Base-by-base conservation (phyloP, 92 coral and sea anemone species). In the Actinernus sp. region DNA sequence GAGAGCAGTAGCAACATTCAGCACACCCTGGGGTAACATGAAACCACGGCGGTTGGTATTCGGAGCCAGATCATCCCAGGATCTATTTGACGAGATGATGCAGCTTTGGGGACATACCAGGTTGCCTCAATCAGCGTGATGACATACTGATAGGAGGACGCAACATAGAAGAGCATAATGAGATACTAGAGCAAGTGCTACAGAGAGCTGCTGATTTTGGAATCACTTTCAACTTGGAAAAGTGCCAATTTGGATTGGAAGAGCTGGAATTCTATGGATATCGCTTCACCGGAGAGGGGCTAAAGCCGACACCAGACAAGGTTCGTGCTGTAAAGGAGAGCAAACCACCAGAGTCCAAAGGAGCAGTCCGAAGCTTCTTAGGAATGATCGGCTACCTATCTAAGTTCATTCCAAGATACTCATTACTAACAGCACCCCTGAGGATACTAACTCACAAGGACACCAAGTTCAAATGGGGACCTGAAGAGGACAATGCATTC, bases 41-140 rank as follows among this genome's bases (percentile, higher is more conserved):
- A 65, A 74, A 72, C 86, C 79, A 34, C 79, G 80, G 46, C 69
- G 84, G 3, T 61, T 80, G 45, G 64, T 80, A 26, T 88, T 88
- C 36, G 86, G 86, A 10, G 86, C 83, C 13, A 86, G 73, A 39
- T 58, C 93, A 38, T 81, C 78, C 11, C 91, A 87, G 68, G 93
- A 85, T 64, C 73, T 85, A 34, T 85, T 79, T 56, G 83, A 85
- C 56, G 77, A 85, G 65, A 78, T 87, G 9, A 73, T 79, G 76
- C 72, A 65, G 53, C 58, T 83, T 76, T 56, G 86, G 71, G 31
- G 73, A 82, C 55, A 74, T 74, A 9, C 90, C 81, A 11, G 45
- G 74, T 34, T 76, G 85, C 44, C 69, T 68, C 37, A 76, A 76
- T 32, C 85, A 84, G 41, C 53, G 85, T 13, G 81, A 77, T 32